phyloP scores from a whole-genome alignment of 2,888 invertebrate genomes.

The Epirrhoe alternata region DNA sequence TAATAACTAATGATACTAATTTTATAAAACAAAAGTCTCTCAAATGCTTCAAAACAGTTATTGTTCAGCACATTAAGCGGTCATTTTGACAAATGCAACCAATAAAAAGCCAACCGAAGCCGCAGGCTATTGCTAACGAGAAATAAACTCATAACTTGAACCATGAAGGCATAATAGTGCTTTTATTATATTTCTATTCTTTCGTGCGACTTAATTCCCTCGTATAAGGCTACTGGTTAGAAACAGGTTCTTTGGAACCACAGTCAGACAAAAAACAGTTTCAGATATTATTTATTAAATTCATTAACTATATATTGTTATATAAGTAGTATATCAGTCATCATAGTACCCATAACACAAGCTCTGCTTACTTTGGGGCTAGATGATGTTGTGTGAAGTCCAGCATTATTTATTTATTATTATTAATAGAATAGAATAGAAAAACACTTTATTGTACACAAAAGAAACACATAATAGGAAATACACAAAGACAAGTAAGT shows the following conservation, averaged over 20 bases:
- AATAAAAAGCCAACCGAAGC: conserved; percentile 4
- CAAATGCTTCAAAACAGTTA: not conserved
- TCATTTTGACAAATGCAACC: conserved; percentile 13
- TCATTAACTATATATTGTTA: too few relatives aligned
- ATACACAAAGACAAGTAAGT: too few relatives aligned
- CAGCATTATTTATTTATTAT: too few relatives aligned
- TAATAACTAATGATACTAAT: not conserved
- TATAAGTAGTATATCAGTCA: too few relatives aligned
- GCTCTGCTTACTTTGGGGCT: too few relatives aligned
- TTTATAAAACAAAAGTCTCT: not conserved
- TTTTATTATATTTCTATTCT: conserved; percentile 38
- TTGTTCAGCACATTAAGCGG: not conserved
- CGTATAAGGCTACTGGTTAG: conserved; percentile 37
- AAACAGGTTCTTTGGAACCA: conserved; percentile 25
- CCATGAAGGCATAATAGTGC: conserved; percentile 36
- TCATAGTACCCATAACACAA: too few relatives aligned
- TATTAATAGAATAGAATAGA: too few relatives aligned
- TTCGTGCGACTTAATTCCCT: conserved; percentile 34
- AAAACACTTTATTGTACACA: too few relatives aligned
- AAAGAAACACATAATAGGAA: too few relatives aligned
- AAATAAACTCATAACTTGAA: conserved; percentile 35
- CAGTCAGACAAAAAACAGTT: not conserved
- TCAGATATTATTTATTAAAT: not conserved
- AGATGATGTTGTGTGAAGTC: too few relatives aligned
- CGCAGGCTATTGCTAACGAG: conserved; percentile 20